Evolutionary conservation across 2,888 invertebrate species (phyloP).

Genomic region (Cheilosia scutellata): DNA sequence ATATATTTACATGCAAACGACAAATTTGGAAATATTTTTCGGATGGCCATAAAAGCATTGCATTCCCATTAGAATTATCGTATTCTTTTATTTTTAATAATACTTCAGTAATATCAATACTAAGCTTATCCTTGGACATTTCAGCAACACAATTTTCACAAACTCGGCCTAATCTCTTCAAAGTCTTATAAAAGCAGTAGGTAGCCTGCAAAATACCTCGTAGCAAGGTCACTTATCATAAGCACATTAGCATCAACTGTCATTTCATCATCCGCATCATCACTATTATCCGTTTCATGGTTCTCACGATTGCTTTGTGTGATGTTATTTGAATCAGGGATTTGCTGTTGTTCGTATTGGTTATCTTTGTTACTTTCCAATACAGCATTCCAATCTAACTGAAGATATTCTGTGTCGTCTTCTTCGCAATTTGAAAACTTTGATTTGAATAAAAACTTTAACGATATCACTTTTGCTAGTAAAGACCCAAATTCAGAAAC

Average conservation of each 20-base stretch:
- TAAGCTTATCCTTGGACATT: constrained; percentile 12
- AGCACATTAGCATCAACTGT: too few species aligned
- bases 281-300: too few species aligned
- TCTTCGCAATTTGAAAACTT: constrained; percentile 44
- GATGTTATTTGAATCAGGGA: too few species aligned
- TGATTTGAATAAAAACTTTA: constrained; percentile 41
- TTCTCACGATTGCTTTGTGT: too few species aligned
- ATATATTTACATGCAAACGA: constrained; percentile 4
- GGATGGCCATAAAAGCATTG: constrained; percentile 16
- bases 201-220: constrained; percentile 33
- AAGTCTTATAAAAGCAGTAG: constrained; percentile 30
- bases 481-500: constrained; percentile 12
- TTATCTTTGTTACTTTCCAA: too few species aligned
- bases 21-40: constrained; percentile 36
- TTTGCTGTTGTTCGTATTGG: too few species aligned
- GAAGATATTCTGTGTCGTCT: constrained; percentile 31
- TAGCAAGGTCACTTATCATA: neutral
- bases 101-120: too few species aligned
- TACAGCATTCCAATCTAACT: constrained; percentile 39
- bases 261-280: too few species aligned
- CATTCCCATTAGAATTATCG: neutral
- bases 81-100: constrained; percentile 30
- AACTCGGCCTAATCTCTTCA: constrained; percentile 6
- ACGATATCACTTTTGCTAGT: constrained; percentile 27
- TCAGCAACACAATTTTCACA: constrained; percentile 10